Conservation (phyloP, 2,888 invertebrate genomes). For the Mystacides longicornis region DNA sequence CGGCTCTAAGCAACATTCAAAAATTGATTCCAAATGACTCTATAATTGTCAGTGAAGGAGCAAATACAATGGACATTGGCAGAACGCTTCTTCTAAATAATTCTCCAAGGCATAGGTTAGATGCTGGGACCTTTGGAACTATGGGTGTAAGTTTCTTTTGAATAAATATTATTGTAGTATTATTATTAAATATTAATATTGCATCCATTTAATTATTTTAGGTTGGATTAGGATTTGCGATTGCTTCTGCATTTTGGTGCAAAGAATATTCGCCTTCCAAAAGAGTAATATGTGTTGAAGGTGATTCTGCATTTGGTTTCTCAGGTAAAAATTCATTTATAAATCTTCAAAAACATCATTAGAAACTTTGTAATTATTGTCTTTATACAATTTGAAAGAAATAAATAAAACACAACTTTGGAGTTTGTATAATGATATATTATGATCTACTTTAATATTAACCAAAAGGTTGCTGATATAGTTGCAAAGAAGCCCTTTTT, state of each 20-base stretch:
- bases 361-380: no score
- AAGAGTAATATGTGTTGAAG: slow-evolving; percentile 87
- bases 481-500: no score
- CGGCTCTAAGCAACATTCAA: slow-evolving; percentile 81
- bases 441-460: not conserved
- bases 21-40: slow-evolving; percentile 70
- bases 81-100: slow-evolving; percentile 79
- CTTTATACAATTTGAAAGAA: no score
- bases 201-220: slow-evolving; percentile 28
- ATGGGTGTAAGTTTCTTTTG: slow-evolving; percentile 66
- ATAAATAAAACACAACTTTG: no score
- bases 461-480: not conserved
- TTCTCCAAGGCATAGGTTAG: slow-evolving; percentile 78
- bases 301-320: slow-evolving; percentile 97
- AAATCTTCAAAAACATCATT: no score
- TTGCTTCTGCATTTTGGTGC: slow-evolving; percentile 88
- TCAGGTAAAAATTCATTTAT: slow-evolving; percentile 56
- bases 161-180: not conserved
- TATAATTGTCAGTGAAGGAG: slow-evolving; percentile 93
- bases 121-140: slow-evolving; percentile 95
- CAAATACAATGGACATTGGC: slow-evolving; percentile 98
- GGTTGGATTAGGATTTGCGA: slow-evolving; percentile 84
- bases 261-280: slow-evolving; percentile 73
- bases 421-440: no score
- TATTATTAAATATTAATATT: not conserved